These are phyloP conservation scores for Pachyuromys duprasi DNA, from an alignment of 2,797 vertebrate genomes.

Conservation along the genomic window DNA sequence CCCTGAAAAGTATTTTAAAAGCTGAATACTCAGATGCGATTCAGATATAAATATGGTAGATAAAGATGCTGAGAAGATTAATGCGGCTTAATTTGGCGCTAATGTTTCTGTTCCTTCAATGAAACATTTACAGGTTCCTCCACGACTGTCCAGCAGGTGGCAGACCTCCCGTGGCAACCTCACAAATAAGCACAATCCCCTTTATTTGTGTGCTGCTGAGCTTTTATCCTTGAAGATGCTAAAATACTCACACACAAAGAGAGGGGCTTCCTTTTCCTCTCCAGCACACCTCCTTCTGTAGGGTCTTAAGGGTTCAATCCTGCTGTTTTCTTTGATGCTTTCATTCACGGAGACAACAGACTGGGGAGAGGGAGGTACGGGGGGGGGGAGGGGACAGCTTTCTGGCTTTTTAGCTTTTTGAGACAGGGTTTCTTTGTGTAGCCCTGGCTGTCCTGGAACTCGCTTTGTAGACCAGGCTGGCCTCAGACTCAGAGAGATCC, in stretches of 20 bases:
- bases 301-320: not conserved
- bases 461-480: not conserved
- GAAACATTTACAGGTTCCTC: not conserved
- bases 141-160: conserved; percentile 59
- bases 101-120: not conserved
- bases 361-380: not conserved
- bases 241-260: not conserved
- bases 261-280: not conserved
- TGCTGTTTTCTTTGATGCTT: not conserved
- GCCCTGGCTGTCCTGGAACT: not conserved
- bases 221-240: not conserved
- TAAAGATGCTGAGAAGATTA: not conserved
- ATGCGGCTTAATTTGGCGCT: not conserved
- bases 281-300: not conserved
- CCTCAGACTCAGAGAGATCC: not conserved
- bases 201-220: not conserved
- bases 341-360: not conserved
- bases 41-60: not conserved
- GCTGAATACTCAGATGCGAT: not conserved
- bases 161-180: conserved; percentile 23
- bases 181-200: not conserved
- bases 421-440: not conserved
- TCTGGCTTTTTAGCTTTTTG: not conserved
- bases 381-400: not conserved
- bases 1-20: not conserved